These are phyloP conservation scores for Champsocephalus gunnari DNA, from an alignment of 2,797 vertebrate genomes.

Conservation along the genomic window DNA sequence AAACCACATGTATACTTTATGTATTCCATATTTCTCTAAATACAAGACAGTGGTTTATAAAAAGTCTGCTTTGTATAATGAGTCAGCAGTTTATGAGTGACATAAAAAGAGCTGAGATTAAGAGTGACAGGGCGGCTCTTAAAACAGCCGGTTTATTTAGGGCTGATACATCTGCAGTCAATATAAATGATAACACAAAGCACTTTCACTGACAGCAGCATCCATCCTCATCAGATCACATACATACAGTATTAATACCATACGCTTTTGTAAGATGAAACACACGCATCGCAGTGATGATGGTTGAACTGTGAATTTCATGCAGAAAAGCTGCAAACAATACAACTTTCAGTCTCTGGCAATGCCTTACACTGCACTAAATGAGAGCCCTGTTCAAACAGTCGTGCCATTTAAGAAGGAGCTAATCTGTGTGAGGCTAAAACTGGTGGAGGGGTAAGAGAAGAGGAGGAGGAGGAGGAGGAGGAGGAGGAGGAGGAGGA, in stretches of 20 bases:
- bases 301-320: constrained; percentile 5
- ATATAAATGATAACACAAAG: constrained; percentile 14
- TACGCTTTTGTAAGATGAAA: background rate
- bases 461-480: constrained; percentile 21
- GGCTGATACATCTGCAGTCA: background rate
- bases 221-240: constrained; percentile 18
- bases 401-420: constrained; percentile 48
- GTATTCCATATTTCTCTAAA: background rate
- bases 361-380: constrained; percentile 32
- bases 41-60: background rate
- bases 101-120: constrained; percentile 18
- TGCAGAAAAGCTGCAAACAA: constrained; percentile 35
- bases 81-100: constrained; percentile 33
- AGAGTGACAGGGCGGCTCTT: background rate
- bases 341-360: constrained; percentile 19
- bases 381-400: constrained; percentile 53
- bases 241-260: constrained; percentile 5
- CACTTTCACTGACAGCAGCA: constrained; percentile 35
- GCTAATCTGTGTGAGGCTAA: constrained; percentile 59
- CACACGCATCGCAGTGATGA: background rate
- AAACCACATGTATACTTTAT: background rate
- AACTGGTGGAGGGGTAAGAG: constrained; percentile 39
- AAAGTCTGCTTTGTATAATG: background rate
- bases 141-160: background rate
- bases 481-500: constrained; percentile 9